phyloP scores from a whole-genome alignment of 1,140 invertebrate species.

The Drosophila simulans region DNA sequence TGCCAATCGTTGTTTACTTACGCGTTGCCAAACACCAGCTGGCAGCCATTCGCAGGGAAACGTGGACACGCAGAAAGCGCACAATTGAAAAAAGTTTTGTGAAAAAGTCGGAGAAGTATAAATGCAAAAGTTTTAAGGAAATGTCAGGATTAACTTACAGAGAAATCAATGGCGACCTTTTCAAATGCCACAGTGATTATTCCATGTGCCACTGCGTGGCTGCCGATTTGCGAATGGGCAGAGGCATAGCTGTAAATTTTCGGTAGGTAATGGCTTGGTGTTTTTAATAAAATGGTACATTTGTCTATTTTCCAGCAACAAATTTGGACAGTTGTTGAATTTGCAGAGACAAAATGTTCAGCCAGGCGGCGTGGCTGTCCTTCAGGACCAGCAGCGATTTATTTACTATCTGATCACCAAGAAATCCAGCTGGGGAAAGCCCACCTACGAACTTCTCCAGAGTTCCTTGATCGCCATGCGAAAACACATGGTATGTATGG shows the following conservation, averaged over 20 bases:
- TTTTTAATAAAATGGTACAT: not conserved
- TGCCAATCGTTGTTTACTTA: slow-evolving; percentile 1
- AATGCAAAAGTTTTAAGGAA: not conserved
- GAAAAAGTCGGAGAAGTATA: not conserved
- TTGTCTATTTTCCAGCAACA: slow-evolving; percentile 38
- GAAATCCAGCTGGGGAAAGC: slow-evolving; percentile 83
- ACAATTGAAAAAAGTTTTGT: slow-evolving; percentile 25
- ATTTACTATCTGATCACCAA: slow-evolving; percentile 87
- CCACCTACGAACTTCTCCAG: slow-evolving; percentile 84
- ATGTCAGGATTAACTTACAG: slow-evolving; percentile 52
- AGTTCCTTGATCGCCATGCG: slow-evolving; percentile 83
- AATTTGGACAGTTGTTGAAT: slow-evolving; percentile 80
- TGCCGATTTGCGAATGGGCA: slow-evolving; percentile 86
- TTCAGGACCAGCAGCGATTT: slow-evolving; percentile 84
- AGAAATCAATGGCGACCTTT: slow-evolving; percentile 86
- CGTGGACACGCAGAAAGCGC: slow-evolving; percentile 16
- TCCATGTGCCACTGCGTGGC: slow-evolving; percentile 88
- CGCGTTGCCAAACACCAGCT: slow-evolving; percentile 14
- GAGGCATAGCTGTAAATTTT: slow-evolving; percentile 87
- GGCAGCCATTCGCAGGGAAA: slow-evolving; percentile 13
- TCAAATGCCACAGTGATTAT: slow-evolving; percentile 83
- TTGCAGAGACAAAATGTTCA: slow-evolving; percentile 77
- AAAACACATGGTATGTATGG: slow-evolving; percentile 77
- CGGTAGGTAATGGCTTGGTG: slow-evolving; percentile 29
- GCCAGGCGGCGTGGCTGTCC: slow-evolving; percentile 86